These are phyloP conservation scores for Drosophila barbarae DNA, from an alignment of 2,888 invertebrate species.

Conservation along the genomic window DNA sequence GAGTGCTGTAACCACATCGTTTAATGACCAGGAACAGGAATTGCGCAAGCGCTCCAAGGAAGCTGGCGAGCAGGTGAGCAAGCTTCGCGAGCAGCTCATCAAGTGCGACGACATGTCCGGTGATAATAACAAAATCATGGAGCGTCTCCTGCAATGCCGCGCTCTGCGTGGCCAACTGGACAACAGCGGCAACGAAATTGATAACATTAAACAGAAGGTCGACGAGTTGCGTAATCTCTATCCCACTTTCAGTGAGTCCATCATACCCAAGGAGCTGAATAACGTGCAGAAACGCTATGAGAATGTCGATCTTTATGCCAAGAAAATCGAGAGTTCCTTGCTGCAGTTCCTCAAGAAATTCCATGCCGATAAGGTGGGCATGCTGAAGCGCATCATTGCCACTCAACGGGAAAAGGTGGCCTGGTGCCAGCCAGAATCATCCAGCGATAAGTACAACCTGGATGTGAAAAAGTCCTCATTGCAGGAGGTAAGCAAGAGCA, in stretches of 20 bases:
- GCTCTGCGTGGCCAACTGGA: conserved; percentile 86
- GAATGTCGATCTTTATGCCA: conserved; percentile 87
- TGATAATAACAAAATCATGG: conserved; percentile 90
- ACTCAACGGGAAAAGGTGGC: conserved; percentile 92
- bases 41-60: conserved; percentile 87
- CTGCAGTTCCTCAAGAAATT: conserved; percentile 91
- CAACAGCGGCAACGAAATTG: conserved; percentile 84
- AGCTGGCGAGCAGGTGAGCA: conserved; percentile 85
- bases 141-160: conserved; percentile 88
- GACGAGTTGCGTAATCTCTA: conserved; percentile 86
- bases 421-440: conserved; percentile 94
- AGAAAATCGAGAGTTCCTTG: conserved; percentile 89
- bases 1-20: conserved; percentile 85
- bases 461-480: conserved; percentile 93
- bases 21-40: conserved; percentile 87
- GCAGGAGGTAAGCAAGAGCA: conserved; percentile 86
- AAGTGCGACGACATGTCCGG: conserved; percentile 95
- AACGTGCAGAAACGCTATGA: conserved; percentile 92
- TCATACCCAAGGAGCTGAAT: conserved; percentile 89
- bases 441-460: conserved; percentile 94
- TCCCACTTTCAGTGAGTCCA: conserved; percentile 88
- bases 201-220: conserved; percentile 85
- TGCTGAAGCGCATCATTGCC: conserved; percentile 88
- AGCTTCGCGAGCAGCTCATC: conserved; percentile 89
- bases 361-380: conserved; percentile 90